Conservation (phyloP, 2,888 invertebrate species). For the Leptura quadrifasciata region DNA sequence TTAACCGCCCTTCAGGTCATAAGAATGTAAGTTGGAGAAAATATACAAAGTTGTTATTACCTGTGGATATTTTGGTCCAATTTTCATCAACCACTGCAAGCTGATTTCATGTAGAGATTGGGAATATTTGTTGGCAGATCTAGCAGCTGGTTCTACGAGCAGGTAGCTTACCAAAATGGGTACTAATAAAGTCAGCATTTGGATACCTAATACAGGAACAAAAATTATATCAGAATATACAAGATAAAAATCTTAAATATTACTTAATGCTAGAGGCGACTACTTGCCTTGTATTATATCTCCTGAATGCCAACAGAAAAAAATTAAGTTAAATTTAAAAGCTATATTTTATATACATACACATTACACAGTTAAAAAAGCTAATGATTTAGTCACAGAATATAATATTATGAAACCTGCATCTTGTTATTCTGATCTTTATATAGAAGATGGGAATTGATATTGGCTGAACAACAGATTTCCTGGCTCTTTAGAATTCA, state of each 20-base stretch:
- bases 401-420: no score
- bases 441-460: no score
- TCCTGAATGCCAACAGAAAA: slow-evolving; percentile 70
- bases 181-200: slow-evolving; percentile 91
- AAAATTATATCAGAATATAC: slow-evolving; percentile 48
- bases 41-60: slow-evolving; percentile 74
- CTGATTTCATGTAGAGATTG: slow-evolving; percentile 90
- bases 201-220: slow-evolving; percentile 81
- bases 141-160: slow-evolving; percentile 80
- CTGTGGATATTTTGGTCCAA: slow-evolving; percentile 95
- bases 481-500: no score
- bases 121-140: slow-evolving; percentile 79
- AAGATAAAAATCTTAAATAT: not conserved
- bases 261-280: slow-evolving; percentile 3
- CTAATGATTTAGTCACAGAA: no score
- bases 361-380: no score
- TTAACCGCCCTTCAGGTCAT: no score
- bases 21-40: no score
- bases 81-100: slow-evolving; percentile 91
- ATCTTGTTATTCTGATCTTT: no score
- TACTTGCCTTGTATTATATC: slow-evolving; percentile 77
- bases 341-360: no score
- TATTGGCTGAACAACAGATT: no score
- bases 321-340: slow-evolving; percentile 29
- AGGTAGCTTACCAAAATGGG: slow-evolving; percentile 93